Conservation (phyloP, 2,888 invertebrate genomes). For the Rhodophaea formosa region DNA sequence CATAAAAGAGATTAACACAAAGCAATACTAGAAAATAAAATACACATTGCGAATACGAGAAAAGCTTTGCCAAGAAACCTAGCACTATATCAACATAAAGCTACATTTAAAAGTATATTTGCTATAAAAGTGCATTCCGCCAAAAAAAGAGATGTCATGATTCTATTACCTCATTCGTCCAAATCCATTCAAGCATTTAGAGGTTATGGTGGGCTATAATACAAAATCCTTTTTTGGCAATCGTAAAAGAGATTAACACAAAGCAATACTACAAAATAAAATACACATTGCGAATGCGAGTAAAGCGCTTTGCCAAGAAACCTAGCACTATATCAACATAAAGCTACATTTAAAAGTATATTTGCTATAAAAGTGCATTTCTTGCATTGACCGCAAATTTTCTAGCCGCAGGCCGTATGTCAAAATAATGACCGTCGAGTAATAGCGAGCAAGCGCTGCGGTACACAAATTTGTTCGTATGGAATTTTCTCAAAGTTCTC, state of each 20-base stretch:
- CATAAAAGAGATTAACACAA: too few species aligned
- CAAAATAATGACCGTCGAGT: slow-evolving; percentile 75
- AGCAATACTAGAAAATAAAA: too few species aligned
- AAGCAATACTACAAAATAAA: too few species aligned
- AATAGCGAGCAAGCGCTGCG: slow-evolving; percentile 41
- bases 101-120: slow-evolving; percentile 67
- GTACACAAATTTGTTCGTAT: background rate
- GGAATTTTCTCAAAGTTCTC: background rate
- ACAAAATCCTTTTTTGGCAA: too few species aligned
- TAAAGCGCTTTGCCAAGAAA: slow-evolving; percentile 39
- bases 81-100: slow-evolving; percentile 57
- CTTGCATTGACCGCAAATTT: slow-evolving; percentile 74
- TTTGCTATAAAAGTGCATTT: slow-evolving; percentile 68
- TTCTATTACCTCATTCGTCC: too few species aligned
- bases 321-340: slow-evolving; percentile 57
- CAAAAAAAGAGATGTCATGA: too few species aligned
- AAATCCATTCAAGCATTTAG: too few species aligned
- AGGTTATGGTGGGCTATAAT: too few species aligned
- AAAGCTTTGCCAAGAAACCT: slow-evolving; percentile 44
- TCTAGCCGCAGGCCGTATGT: slow-evolving; percentile 67
- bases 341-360: slow-evolving; percentile 64
- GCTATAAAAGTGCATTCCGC: slow-evolving; percentile 67
- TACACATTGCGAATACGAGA: too few species aligned
- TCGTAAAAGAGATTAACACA: too few species aligned
- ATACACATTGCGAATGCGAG: too few species aligned